Percentiles rank a stretch among this genome's conserved stretches.
Conservation (phyloP, 2,888 invertebrate species). For the Nomada ferruginata region DNA sequence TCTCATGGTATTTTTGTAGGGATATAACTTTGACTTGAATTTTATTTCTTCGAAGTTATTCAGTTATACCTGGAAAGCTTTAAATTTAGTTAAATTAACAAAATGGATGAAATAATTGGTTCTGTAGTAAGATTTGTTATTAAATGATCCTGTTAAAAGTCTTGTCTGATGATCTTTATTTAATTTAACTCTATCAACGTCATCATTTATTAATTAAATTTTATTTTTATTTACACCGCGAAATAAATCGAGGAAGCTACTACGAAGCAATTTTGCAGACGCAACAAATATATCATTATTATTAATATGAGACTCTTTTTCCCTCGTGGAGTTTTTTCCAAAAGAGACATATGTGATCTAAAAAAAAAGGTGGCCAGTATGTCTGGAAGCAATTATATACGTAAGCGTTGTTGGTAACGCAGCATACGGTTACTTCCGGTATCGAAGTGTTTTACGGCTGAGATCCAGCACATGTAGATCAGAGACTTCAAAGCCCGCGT, state of each 20-base stretch:
- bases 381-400: slow-evolving; percentile 54
- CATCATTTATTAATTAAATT: too few relatives aligned
- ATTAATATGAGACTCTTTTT: background rate
- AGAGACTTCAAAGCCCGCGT: slow-evolving; percentile 50
- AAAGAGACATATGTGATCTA: background rate
- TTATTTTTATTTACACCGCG: too few relatives aligned
- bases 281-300: background rate
- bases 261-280: background rate
- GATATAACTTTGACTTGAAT: too few relatives aligned
- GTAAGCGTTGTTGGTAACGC: slow-evolving; percentile 45
- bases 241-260: background rate
- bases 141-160: too few relatives aligned
- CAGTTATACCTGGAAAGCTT: too few relatives aligned
- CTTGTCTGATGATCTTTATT: too few relatives aligned
- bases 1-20: too few relatives aligned
- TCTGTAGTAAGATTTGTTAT: too few relatives aligned
- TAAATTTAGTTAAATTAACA: too few relatives aligned
- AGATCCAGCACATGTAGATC: slow-evolving; percentile 58
- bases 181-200: too few relatives aligned
- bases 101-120: too few relatives aligned
- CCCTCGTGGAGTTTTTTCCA: background rate
- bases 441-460: slow-evolving; percentile 49
- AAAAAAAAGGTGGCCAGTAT: background rate
- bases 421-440: slow-evolving; percentile 16
- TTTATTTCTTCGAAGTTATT: too few relatives aligned